Evolutionary conservation across 2,888 invertebrate genomes (phyloP).

Genomic region (Amphipoea lucens): DNA sequence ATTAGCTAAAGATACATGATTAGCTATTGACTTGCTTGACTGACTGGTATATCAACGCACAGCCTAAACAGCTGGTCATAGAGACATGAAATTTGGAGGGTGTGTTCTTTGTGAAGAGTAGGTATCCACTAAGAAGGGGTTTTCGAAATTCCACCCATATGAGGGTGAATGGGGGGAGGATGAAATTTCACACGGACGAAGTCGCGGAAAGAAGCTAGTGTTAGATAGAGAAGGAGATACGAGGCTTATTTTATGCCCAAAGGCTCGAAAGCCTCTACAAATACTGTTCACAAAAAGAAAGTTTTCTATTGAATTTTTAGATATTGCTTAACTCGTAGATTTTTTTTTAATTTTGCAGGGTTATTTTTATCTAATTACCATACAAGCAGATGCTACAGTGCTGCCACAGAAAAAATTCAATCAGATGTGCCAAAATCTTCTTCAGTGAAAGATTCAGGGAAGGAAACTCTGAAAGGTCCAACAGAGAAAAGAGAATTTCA

Average conservation of each 20-base stretch:
- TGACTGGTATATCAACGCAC: no score
- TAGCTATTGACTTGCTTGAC: no score
- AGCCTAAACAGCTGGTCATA: no score
- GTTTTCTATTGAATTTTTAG: neutral
- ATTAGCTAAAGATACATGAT: no score
- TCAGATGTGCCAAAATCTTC: slow-evolving; percentile 85
- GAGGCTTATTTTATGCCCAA: neutral
- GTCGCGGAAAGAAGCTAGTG: no score
- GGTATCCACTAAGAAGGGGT: no score
- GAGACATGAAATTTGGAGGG: no score
- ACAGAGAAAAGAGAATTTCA: slow-evolving; percentile 97
- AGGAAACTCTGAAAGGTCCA: slow-evolving; percentile 89
- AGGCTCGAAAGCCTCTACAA: neutral
- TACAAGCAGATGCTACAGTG: slow-evolving; percentile 71
- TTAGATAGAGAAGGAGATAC: neutral
- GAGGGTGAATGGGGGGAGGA: no score
- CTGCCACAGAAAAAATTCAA: slow-evolving; percentile 59
- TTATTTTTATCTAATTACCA: slow-evolving; percentile 33
- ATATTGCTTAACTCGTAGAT: accelerated
- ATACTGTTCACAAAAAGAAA: neutral
- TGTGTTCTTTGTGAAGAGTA: no score
- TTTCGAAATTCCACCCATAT: no score
- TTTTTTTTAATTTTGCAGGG: slow-evolving; percentile 44
- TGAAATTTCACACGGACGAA: no score
- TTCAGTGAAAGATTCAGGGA: slow-evolving; percentile 72